Percentiles rank a stretch among this genome's conserved stretches.
phyloP scores from a whole-genome alignment of 1,140 invertebrate species.

The Brachionus calyciflorus region DNA sequence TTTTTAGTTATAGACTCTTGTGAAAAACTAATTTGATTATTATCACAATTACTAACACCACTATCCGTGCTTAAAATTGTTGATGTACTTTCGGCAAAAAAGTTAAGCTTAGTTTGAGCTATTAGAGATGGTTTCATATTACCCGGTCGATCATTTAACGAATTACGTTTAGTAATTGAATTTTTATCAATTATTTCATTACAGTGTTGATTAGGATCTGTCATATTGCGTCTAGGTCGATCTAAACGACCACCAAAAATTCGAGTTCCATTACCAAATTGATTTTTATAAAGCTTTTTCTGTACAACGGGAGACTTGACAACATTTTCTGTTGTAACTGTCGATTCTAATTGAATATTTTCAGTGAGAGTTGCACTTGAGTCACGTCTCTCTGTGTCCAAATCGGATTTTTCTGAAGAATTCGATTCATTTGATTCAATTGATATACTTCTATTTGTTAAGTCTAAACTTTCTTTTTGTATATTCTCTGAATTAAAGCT shows the following conservation, averaged over 20 bases:
- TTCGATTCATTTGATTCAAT: neutral
- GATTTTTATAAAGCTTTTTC: neutral
- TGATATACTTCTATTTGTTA: neutral
- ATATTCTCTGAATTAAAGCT: no score
- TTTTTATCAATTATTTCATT: neutral
- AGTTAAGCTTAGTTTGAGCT: neutral
- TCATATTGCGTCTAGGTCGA: conserved; percentile 35
- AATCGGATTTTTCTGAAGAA: no score
- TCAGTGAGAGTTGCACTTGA: neutral
- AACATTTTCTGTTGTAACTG: neutral
- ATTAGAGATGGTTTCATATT: neutral
- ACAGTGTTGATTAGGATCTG: conserved; percentile 30
- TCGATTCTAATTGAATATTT: no score
- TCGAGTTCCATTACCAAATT: neutral
- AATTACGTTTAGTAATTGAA: conserved; percentile 15
- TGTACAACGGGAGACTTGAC: neutral
- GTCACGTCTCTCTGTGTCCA: neutral
- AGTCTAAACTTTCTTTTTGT: no score
- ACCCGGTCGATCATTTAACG: conserved; percentile 14
- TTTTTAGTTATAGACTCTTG: conserved; percentile 1
- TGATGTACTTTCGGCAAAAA: conserved; percentile 25
- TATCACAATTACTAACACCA: conserved; percentile 35
- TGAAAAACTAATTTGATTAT: conserved; percentile 32
- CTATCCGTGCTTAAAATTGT: conserved; percentile 42
- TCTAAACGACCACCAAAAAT: conserved; percentile 8